Percentiles rank a stretch among this genome's conserved stretches.
phyloP scores from a whole-genome alignment of 2,888 invertebrate species.

The Ischnura elegans region DNA sequence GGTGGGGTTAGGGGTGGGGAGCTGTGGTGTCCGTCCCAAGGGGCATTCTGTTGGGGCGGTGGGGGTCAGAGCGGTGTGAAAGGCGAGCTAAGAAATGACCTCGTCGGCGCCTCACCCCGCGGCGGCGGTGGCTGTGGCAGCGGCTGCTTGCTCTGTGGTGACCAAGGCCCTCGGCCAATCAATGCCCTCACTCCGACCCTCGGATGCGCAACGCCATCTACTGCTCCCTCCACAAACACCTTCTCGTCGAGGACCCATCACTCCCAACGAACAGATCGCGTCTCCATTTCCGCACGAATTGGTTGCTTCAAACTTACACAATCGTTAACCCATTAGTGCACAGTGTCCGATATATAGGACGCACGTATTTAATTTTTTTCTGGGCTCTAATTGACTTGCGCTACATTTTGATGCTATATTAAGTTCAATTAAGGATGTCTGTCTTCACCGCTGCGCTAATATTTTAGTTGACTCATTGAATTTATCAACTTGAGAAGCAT shows the following conservation, averaged over 20 bases:
- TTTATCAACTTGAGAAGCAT: too few species aligned
- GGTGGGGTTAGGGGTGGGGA: constrained; percentile 66
- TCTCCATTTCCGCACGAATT: background rate
- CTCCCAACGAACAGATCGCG: background rate
- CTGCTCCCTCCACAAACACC: background rate
- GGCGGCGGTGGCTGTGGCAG: constrained; percentile 72
- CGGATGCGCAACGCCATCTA: background rate
- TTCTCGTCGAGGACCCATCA: background rate
- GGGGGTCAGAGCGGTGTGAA: constrained; percentile 78
- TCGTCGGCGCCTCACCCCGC: constrained; percentile 76
- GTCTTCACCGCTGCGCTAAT: too few species aligned
- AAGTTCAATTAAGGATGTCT: too few species aligned
- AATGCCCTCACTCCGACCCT: constrained; percentile 50
- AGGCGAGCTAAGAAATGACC: constrained; percentile 79
- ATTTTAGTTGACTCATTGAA: too few species aligned
- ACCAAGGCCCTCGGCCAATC: constrained; percentile 71
- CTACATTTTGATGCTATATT: too few species aligned
- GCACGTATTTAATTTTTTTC: too few species aligned
- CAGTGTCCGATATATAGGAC: too few species aligned
- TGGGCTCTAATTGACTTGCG: too few species aligned
- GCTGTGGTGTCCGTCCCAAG: constrained; percentile 70
- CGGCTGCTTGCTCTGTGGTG: too few species aligned
- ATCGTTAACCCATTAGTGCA: too few species aligned
- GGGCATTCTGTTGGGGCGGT: constrained; percentile 70
- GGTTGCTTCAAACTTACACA: too few species aligned